Base-by-base conservation (phyloP, 2,888 invertebrate genomes). In the Orthosia incerta region DNA sequence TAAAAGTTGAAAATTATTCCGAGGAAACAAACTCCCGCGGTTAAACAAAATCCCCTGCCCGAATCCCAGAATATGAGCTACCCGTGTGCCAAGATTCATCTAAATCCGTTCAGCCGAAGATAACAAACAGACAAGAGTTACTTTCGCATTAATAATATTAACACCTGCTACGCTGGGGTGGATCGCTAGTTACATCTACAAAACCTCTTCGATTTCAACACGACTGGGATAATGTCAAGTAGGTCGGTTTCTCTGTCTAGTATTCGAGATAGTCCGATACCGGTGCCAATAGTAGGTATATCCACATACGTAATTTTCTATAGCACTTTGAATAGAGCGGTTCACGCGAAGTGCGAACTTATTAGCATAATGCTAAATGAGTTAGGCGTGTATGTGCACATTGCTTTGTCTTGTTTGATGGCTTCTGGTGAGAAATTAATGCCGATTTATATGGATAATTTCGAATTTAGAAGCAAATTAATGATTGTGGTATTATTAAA, bases 361-460 rank as follows among this genome's bases (percentile, higher is more conserved):
- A 79, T 82, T 82, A 82, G 72, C 79, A 78, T 82, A 78, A 71
- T 59, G 79, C 79, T 82, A 82, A 79, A 70, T 82, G 64, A 61
- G 60, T 82, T 73, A 26, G 39, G 51, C 68, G 61, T 55, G 62
- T 76, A 20, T 71, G 45, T 50, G 55, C 62, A 23, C 31, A 53
- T 65, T 53, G 18, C 48, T 70, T 71, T 67, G 63, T 31, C 46
- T 78, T 66, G 15, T 66, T 62, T 59, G 13, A 65, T 50, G 65
- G 31, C 0, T 62, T 66, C 12, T 62, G 16, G 18, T 18, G 69
- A 9, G 31, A 31, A 67, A 53, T 48, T 16, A 53, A 9, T 71
- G 46, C 4, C 7, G 3, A 60, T 77, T 15, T 45, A 39, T 13
- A 11, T 26, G 7, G 23, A 76, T 48, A 16, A n/a, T 12, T 60